Base-by-base conservation (phyloP, 2,888 invertebrate genomes). In the Synanthedon tipuliformis region DNA sequence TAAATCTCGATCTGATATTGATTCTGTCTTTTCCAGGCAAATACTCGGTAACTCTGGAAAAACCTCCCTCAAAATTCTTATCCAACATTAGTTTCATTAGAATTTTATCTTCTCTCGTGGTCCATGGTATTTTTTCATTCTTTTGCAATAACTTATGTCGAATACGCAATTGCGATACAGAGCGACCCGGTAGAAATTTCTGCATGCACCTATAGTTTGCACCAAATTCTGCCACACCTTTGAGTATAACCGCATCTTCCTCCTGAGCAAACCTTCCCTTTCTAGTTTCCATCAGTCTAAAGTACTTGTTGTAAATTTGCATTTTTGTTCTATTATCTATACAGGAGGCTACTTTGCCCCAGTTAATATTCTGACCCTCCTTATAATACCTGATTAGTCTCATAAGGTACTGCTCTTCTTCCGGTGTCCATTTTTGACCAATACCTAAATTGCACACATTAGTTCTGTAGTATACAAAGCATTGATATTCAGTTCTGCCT, bases 361-460 rank as follows among this genome's bases (percentile, higher is more conserved):
- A 96, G 1, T 93, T 92, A 57, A 95, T 92, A 50, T 89, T 89
- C 55, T 90, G 82, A 15, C 92, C 93, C 53, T 91, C 83, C 57
- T 84, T 89, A 58, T 90, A 90, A 56, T 79, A 80, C 13, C 91
- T 88, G 0, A 96, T 89, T 1, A 92, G 73, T 53, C 89, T 82
- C 41, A 87, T 67, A 3, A 97, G 79, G 51, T 88, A 87, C 51
- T 89, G 81, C 62, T 95, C 92, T 70, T 97, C 96, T 50, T 89
- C 88, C 10, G 75, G 66, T 0, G 90, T 87, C 92, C 95, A 96
- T 57, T 88, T 89, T 1, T 73, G 74, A 1, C 77, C 73, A 23
- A 62, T 66, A 7, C 63, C 64, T 12, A 63, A 62, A 40, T 68
- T 76, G 49, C 66, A 68, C 63, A 89, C 75, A 41, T 88, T 88